phyloP scores from a whole-genome alignment of 1,140 invertebrate genomes.

The Zophobas atratus region DNA sequence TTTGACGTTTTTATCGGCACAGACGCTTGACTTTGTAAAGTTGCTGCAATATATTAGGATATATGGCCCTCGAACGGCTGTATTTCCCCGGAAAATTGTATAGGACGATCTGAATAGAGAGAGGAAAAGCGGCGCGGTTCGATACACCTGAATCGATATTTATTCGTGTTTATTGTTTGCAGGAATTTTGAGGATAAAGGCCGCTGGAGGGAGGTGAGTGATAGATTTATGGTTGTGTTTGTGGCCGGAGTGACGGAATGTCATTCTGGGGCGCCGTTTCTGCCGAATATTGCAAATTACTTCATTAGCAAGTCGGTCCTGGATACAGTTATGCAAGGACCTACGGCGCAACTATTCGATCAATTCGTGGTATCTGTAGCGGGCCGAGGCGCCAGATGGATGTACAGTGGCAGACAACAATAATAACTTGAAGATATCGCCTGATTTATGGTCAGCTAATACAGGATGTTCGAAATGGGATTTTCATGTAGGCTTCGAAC shows the following conservation, averaged over 20 bases:
- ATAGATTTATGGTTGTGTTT: conserved; percentile 18
- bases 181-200: conserved; percentile 27
- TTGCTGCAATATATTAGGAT: conserved; percentile 39
- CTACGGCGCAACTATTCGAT: conserved; percentile 31
- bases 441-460: neutral
- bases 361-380: conserved; percentile 27
- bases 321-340: neutral
- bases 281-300: conserved; percentile 42
- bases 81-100: conserved; percentile 25
- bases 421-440: neutral
- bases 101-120: conserved; percentile 7
- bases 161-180: conserved; percentile 40
- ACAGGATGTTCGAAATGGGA: neutral
- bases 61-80: conserved; percentile 28
- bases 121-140: neutral
- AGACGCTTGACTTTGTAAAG: conserved; percentile 34
- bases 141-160: conserved; percentile 10
- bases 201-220: conserved; percentile 19
- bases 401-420: neutral
- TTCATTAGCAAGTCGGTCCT: conserved; percentile 42
- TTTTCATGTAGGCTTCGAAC: neutral
- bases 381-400: neutral
- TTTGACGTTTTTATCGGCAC: conserved; percentile 35
- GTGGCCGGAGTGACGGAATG: neutral
- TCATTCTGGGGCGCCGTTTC: conserved; percentile 16